phyloP scores from a whole-genome alignment of 2,888 invertebrate genomes.

The Hyppa rectilinea region DNA sequence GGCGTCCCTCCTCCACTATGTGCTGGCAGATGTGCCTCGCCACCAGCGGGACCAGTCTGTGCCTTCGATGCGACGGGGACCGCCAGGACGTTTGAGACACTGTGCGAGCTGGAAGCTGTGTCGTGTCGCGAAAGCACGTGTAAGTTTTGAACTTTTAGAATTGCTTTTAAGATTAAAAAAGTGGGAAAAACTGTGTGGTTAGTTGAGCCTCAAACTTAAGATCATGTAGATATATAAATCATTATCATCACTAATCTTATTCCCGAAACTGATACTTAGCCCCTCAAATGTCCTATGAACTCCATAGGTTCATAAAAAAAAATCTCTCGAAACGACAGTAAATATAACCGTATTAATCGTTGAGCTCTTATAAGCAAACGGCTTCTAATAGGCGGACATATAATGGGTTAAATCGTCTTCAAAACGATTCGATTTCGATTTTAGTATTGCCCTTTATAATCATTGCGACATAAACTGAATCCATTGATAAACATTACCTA shows the following conservation, averaged over 20 bases:
- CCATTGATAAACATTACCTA: not conserved
- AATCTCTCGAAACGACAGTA: too few species aligned
- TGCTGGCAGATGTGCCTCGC: constrained; percentile 81
- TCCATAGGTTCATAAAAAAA: too few species aligned
- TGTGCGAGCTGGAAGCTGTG: constrained; percentile 90
- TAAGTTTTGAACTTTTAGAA: constrained; percentile 76
- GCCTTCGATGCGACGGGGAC: constrained; percentile 91
- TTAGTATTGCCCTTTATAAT: not conserved
- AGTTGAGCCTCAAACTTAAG: not conserved
- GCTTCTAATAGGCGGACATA: too few species aligned
- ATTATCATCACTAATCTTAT: too few species aligned
- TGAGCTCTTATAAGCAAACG: too few species aligned
- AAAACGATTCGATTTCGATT: not conserved
- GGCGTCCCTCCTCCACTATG: constrained; percentile 86
- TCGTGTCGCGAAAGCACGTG: constrained; percentile 91
- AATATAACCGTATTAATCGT: too few species aligned
- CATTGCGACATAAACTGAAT: not conserved
- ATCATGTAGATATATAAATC: too few species aligned
- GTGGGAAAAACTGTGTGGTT: not conserved
- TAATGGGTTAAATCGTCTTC: not conserved
- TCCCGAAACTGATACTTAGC: not conserved
- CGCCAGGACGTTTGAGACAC: constrained; percentile 90
- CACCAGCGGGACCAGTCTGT: constrained; percentile 90
- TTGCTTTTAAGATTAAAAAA: not conserved
- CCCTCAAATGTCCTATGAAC: too few species aligned